Evolutionary conservation across 1,140 invertebrate species (phyloP).

Genomic region (Phthorimaea operculella): DNA sequence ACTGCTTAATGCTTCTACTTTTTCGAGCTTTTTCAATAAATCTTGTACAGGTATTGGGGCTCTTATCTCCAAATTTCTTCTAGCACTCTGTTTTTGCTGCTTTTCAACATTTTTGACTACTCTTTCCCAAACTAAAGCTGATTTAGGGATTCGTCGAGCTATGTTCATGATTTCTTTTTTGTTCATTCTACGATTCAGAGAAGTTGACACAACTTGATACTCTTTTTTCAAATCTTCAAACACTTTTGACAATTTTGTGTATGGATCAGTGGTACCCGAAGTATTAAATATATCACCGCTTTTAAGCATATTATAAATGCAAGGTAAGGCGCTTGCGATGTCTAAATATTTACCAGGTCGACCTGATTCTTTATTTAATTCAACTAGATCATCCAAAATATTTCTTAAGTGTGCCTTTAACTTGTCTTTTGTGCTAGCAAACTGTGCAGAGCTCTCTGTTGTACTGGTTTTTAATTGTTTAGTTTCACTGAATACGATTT

Average conservation of each 20-base stretch:
- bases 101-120: conserved; percentile 37
- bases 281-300: conserved; percentile 28
- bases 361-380: conserved; percentile 36
- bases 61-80: conserved; percentile 20
- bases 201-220: conserved; percentile 13
- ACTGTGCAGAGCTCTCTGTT: conserved; percentile 6
- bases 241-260: conserved; percentile 23
- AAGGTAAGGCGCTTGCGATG: conserved; percentile 42
- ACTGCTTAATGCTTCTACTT: conserved; percentile 26
- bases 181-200: conserved; percentile 24
- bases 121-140: conserved; percentile 44
- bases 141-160: conserved; percentile 26
- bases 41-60: conserved; percentile 31
- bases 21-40: conserved; percentile 31
- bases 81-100: conserved; percentile 19
- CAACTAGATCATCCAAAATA: conserved; percentile 44
- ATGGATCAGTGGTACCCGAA: neutral
- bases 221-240: conserved; percentile 39
- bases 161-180: conserved; percentile 8
- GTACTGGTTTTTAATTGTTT: neutral
- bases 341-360: conserved; percentile 25
- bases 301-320: conserved; percentile 47
- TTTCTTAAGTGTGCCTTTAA: conserved; percentile 44
- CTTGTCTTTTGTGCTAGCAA: conserved; percentile 35
- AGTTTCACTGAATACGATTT: neutral